These are phyloP conservation scores for Rostratula benghalensis DNA, from an alignment of 2,113 vertebrate species.

Conservation along the genomic window DNA sequence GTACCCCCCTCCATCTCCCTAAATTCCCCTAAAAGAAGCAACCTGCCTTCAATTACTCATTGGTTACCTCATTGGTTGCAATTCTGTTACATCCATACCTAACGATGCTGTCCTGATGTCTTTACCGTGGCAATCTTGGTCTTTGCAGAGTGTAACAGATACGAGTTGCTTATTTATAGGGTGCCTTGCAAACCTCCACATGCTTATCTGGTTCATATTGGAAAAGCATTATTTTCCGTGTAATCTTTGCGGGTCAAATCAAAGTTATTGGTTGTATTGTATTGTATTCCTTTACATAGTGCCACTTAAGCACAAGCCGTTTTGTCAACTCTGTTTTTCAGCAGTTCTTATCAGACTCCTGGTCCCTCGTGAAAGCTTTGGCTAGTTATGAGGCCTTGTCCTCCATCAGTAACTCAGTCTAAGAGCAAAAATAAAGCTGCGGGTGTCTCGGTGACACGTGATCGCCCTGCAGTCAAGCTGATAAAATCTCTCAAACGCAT, in stretches of 20 bases:
- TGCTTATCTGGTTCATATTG: neutral
- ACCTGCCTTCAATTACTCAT: neutral
- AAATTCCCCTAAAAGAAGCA: neutral
- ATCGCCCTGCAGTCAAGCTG: neutral
- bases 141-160: neutral
- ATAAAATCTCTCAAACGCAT: rapidly evolving
- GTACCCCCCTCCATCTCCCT: neutral
- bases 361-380: neutral
- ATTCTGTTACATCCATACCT: neutral
- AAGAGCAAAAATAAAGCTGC: neutral
- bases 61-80: neutral
- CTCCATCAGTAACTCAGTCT: neutral
- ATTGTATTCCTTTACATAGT: neutral
- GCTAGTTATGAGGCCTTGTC: neutral
- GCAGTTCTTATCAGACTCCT: too few relatives aligned
- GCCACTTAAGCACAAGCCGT: neutral
- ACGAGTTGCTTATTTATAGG: neutral
- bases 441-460: neutral
- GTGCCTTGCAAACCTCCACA: neutral
- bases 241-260: neutral
- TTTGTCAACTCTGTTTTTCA: neutral
- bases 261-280: rapidly evolving
- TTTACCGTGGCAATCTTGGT: neutral
- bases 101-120: neutral
- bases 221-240: neutral